Base-by-base conservation (phyloP, 2,113 vertebrate species). In the Struthidea cinerea region DNA sequence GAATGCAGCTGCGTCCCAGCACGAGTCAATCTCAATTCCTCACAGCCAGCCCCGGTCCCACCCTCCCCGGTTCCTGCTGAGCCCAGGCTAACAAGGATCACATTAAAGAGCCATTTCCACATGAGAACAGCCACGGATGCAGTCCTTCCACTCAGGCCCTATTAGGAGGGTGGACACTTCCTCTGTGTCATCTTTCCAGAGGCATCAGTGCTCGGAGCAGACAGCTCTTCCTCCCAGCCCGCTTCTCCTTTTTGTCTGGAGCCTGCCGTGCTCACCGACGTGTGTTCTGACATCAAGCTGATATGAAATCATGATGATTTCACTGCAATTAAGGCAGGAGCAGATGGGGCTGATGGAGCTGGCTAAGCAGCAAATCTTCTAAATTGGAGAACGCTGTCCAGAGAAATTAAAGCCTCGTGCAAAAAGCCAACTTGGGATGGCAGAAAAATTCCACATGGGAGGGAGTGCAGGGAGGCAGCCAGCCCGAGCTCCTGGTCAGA, bases 301-400 rank as follows among this genome's bases (percentile, higher is more conserved):
- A 35, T 90, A 78, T 17, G 90, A 95, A 92, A 96, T 95, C 91
- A 92, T 3, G 3, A 52, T 79, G 78, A 91, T 71, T 89, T 94
- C 91, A 90, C 84, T 15, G 44, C 47, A 13, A 96, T 95, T 96
- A 94, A 81, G 63, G 52, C 91, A 61, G 77, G 55, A 90, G 74
- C 80, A 95, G 94, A 89, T 79, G 68, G 73, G 60, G 74, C 60
- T 69, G 77, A 63, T 1, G 2, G 63, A 75, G 60, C 91, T 64
- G 64, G 68, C 82, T 91, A 86, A 94, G 78, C 92, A 94, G 93
- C 84, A 92, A 76, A 89, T 93, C 89, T 83, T 93, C 63, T 59
- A 46, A 88, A 93, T 20, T 52, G 33, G 63, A 88, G 71, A 86
- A 87, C 1, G 41, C 81, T 77, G 82, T 81, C 81, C 52, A 44